phyloP scores from a whole-genome alignment of 2,797 vertebrate genomes.

The Otus scops region DNA sequence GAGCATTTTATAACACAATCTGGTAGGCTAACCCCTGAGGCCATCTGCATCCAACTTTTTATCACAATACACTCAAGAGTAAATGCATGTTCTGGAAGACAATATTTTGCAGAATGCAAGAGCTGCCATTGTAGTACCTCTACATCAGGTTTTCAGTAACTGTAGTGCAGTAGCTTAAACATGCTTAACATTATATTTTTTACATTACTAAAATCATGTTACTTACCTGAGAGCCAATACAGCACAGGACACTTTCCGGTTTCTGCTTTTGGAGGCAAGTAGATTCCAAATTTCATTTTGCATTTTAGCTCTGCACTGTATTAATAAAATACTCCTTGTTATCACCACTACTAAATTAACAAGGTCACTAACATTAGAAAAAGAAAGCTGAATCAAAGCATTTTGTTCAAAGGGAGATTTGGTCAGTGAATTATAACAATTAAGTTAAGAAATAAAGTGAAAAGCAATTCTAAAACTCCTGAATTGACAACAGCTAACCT shows the following conservation, averaged over 20 bases:
- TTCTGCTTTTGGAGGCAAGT: constrained; percentile 91
- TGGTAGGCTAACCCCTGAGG: background rate
- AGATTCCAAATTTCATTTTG: constrained; percentile 95
- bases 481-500: background rate
- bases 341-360: background rate
- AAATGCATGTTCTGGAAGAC: fast-evolving
- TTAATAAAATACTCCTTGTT: constrained; percentile 33
- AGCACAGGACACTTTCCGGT: constrained; percentile 87
- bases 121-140: background rate
- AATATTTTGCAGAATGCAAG: background rate
- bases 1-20: background rate
- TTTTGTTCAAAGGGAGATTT: background rate
- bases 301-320: constrained; percentile 89
- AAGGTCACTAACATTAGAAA: background rate
- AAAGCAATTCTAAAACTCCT: background rate
- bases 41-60: background rate
- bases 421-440: background rate
- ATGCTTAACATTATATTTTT: background rate
- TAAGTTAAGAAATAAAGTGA: background rate
- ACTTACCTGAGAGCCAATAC: constrained; percentile 93
- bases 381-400: background rate
- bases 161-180: background rate
- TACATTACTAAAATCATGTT: background rate
- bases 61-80: background rate
- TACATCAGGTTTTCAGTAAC: background rate